A percentile compares a stretch with the other conserved stretches of the same genome.
Conservation (phyloP, 1,140 invertebrate species). For the Probaryconus sp. region DNA sequence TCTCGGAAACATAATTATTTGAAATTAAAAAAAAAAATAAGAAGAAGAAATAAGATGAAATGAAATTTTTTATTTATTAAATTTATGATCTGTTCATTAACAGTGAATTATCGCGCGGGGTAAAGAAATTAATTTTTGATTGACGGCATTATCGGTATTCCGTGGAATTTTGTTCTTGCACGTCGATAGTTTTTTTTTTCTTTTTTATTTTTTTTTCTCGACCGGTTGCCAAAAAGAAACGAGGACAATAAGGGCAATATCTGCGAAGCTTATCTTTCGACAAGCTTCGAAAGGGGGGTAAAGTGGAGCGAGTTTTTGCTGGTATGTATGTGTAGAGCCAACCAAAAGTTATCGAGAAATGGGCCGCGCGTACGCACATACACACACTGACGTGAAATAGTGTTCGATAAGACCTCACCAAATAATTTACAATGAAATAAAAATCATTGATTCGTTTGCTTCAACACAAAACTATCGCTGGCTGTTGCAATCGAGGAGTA, state of each 20-base stretch:
- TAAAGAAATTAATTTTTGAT: no score
- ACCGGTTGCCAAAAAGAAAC: constrained; percentile 14
- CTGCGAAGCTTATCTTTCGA: constrained; percentile 35
- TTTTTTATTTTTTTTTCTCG: constrained; percentile 13
- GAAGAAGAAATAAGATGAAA: no score
- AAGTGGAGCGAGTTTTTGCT: constrained; percentile 24
- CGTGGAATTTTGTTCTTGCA: no score
- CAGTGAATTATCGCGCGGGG: no score
- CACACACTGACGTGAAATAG: constrained; percentile 28
- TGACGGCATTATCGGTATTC: no score
- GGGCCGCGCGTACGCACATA: constrained; percentile 29
- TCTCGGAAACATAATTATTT: background rate
- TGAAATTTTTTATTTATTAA: no score
- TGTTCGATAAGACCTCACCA: constrained; percentile 33
- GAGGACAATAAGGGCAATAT: constrained; percentile 38
- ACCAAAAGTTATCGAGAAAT: constrained; percentile 41
- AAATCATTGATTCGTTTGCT: constrained; percentile 28
- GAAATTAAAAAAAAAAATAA: constrained; percentile 1
- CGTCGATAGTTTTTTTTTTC: background rate
- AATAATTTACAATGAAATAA: constrained; percentile 36
- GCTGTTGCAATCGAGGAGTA: constrained; percentile 2
- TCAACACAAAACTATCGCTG: constrained; percentile 14
- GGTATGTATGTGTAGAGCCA: constrained; percentile 26
- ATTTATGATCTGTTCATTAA: no score
- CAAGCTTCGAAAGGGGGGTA: constrained; percentile 27